A percentile compares a stretch with the other conserved stretches of the same genome.
These are phyloP conservation scores for Clunio marinus DNA, from an alignment of 2,888 invertebrate genomes.

Conservation along the genomic window DNA sequence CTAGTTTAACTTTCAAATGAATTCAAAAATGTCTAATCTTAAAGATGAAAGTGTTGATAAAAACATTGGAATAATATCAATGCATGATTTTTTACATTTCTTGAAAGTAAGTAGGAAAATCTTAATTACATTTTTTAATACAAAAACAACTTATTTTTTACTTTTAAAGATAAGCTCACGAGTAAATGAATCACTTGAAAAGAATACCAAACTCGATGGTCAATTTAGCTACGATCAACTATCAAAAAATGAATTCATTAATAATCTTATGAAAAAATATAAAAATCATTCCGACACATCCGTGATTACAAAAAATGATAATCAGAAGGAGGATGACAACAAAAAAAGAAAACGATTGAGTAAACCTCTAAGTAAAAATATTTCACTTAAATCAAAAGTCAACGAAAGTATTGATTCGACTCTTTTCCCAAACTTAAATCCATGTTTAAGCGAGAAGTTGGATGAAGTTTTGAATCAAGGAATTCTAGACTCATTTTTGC, in stretches of 20 bases:
- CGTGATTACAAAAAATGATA: neutral
- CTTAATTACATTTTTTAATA: no score
- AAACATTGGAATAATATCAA: slow-evolving; percentile 44
- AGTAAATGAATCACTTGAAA: slow-evolving; percentile 49
- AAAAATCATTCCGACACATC: neutral
- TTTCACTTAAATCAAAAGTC: slow-evolving; percentile 27
- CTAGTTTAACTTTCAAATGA: no score
- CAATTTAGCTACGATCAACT: slow-evolving; percentile 46
- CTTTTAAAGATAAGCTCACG: slow-evolving; percentile 50
- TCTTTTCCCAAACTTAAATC: slow-evolving; percentile 44
- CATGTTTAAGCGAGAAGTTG: slow-evolving; percentile 47
- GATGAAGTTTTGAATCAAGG: slow-evolving; percentile 72
- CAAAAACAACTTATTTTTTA: no score
- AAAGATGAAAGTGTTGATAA: neutral
- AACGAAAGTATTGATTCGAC: slow-evolving; percentile 23
- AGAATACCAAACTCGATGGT: slow-evolving; percentile 37
- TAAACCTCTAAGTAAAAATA: neutral
- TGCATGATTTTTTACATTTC: slow-evolving; percentile 51
- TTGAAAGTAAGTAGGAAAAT: slow-evolving; percentile 44
- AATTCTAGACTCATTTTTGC: slow-evolving; percentile 74
- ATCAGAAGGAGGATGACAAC: slow-evolving; percentile 4
- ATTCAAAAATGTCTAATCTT: slow-evolving; percentile 4
- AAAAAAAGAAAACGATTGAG: slow-evolving; percentile 8
- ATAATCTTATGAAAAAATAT: slow-evolving; percentile 44
- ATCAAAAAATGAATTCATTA: slow-evolving; percentile 48